Evolutionary conservation across 1,140 invertebrate genomes (phyloP).

Genomic region (Nylanderia fulva): DNA sequence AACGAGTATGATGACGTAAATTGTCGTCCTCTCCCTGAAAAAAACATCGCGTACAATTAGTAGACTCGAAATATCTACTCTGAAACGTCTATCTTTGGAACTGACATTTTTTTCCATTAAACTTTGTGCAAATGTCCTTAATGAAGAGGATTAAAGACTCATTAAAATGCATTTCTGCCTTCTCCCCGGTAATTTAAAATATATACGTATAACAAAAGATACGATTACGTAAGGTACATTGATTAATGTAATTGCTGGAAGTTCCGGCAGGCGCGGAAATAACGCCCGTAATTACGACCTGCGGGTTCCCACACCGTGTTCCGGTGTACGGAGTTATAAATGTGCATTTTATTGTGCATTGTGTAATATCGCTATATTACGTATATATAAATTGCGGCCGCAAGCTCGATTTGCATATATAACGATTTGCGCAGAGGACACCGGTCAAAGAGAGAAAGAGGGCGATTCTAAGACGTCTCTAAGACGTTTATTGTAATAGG

Average conservation of each 20-base stretch:
- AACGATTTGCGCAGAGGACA: not conserved
- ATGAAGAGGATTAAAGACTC: constrained; percentile 1
- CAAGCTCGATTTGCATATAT: constrained; percentile 8
- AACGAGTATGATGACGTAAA: constrained; percentile 8
- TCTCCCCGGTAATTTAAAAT: constrained; percentile 53
- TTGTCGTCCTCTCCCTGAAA: not conserved
- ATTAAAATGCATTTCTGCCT: not conserved
- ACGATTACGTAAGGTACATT: constrained; percentile 66
- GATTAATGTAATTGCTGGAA: constrained; percentile 67
- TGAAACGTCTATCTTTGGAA: no score
- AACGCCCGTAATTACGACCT: constrained; percentile 60
- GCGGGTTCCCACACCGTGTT: constrained; percentile 61
- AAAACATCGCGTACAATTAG: not conserved
- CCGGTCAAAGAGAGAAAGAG: not conserved
- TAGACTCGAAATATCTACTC: not conserved
- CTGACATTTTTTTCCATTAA: not conserved
- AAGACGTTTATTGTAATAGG: constrained; percentile 45
- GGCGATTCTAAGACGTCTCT: constrained; percentile 18
- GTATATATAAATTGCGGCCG: constrained; percentile 8
- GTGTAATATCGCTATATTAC: not conserved
- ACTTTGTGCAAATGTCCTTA: not conserved
- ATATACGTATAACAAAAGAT: constrained; percentile 17
- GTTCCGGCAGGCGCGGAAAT: constrained; percentile 70
- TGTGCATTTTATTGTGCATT: not conserved
- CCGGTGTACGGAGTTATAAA: constrained; percentile 43